These are phyloP conservation scores for Rhinoraja longicauda DNA, from an alignment of 2,797 vertebrate genomes.

Conservation along the genomic window DNA sequence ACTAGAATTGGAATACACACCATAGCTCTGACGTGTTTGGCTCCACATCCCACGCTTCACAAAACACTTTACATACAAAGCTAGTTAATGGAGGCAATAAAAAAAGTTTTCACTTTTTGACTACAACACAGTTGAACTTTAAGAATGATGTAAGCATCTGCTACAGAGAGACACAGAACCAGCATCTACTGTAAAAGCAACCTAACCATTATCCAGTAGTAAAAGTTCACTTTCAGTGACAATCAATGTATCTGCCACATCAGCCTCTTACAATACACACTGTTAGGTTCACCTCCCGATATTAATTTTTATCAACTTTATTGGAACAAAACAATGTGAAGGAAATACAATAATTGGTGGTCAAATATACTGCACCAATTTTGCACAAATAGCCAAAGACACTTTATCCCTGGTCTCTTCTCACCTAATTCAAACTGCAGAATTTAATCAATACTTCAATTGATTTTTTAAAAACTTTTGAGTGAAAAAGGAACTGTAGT, in stretches of 20 bases:
- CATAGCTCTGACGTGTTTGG: neutral
- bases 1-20: neutral
- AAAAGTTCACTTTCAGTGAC: too few relatives aligned
- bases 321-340: too few relatives aligned
- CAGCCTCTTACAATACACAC: too few relatives aligned
- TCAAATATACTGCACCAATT: too few relatives aligned
- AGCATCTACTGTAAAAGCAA: neutral
- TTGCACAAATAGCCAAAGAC: too few relatives aligned
- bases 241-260: too few relatives aligned
- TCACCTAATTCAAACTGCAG: neutral
- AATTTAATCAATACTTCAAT: conserved; percentile 13
- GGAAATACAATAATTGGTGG: too few relatives aligned
- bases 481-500: neutral
- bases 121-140: neutral
- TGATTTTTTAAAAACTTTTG: neutral
- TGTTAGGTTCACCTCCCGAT: too few relatives aligned
- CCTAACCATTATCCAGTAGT: neutral
- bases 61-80: neutral
- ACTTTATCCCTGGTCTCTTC: neutral
- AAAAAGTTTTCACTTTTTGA: neutral
- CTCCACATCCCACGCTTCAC: neutral
- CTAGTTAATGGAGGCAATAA: neutral
- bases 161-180: neutral
- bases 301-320: too few relatives aligned
- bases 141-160: neutral